These are phyloP conservation scores for Ctenicera cuprea DNA, from an alignment of 2,888 invertebrate genomes.

Conservation along the genomic window DNA sequence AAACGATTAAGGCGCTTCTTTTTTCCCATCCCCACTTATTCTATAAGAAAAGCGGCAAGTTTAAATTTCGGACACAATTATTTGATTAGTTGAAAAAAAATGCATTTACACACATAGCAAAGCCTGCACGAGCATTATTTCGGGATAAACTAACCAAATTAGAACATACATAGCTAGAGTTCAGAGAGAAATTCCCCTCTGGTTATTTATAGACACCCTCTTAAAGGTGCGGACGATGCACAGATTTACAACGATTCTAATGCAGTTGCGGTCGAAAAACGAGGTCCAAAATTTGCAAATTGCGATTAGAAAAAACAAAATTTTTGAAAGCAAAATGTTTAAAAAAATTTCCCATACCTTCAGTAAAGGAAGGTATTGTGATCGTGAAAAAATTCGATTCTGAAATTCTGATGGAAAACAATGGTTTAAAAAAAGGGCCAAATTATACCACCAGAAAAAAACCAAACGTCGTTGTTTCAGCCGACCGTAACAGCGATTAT, in stretches of 20 bases:
- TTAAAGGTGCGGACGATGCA: conserved; percentile 41
- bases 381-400: too few relatives aligned
- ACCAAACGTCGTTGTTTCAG: too few relatives aligned
- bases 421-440: too few relatives aligned
- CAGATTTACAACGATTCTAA: conserved; percentile 32
- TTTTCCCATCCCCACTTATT: conserved; percentile 66
- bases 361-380: too few relatives aligned
- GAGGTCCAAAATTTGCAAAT: conserved; percentile 18
- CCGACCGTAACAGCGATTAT: too few relatives aligned
- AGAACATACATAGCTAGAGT: conserved; percentile 59
- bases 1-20: conserved; percentile 69
- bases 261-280: conserved; percentile 9
- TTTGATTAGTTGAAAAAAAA: conserved; percentile 10
- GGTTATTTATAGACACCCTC: conserved; percentile 60
- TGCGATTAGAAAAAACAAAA: not conserved
- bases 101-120: conserved; percentile 21
- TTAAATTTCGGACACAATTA: not conserved
- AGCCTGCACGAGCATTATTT: conserved; percentile 33
- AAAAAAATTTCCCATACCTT: too few relatives aligned
- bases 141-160: conserved; percentile 57
- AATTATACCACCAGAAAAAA: not conserved
- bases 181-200: conserved; percentile 57
- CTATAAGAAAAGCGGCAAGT: conserved; percentile 29
- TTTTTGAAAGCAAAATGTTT: too few relatives aligned
- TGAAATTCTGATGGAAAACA: too few relatives aligned